Evolutionary conservation across 2,888 invertebrate genomes (phyloP), one percentile per base, ranked within the genome.

Genomic region (Cybosia mesomella): DNA sequence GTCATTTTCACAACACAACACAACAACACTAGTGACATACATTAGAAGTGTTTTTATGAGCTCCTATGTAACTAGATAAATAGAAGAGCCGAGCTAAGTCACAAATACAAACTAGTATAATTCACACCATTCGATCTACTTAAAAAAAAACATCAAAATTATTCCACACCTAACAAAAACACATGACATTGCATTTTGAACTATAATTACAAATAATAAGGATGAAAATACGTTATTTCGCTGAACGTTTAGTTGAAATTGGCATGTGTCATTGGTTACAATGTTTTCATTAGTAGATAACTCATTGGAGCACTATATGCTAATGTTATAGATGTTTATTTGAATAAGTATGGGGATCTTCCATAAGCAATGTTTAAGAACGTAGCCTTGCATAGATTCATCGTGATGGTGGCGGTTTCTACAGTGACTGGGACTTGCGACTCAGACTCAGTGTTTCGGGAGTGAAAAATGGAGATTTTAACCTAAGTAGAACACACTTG

Each of bases 271-370:
- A 82, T 81, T 76, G 75, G 77, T 68, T 65, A 73, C 63, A 73
- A 63, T 77, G 80, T 79, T 68, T 71, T 80, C 78, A 81, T 87
- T 85, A 87, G 81, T 89, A 88, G 88, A 79, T 68, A 62, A 32
- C 58, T 82, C 91, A 90, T 88, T 70, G 75, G 77, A 86, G 91
- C 91, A 90, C 90, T 62, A 70, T 69, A 82, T 70, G 85, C 88
- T 87, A 89, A 72, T 83, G 82, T 88, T 80, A 84, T 87, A 80
- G 79, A 76, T 77, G 59, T 84, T 83, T 79, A 78, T 79, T 82
- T 75, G 71, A 66, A 78, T 70, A 68, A 64, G 54, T 68, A 32
- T 65, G n/a, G 39, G 34, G 58, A 28, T 72, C 65, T 59, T 75
- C 43, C 67, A 72, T 77, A 70, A 71, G 74, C 68, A 75, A 73